phyloP scores from a whole-genome alignment of 2,113 vertebrate species.

The Ursus arctos region DNA sequence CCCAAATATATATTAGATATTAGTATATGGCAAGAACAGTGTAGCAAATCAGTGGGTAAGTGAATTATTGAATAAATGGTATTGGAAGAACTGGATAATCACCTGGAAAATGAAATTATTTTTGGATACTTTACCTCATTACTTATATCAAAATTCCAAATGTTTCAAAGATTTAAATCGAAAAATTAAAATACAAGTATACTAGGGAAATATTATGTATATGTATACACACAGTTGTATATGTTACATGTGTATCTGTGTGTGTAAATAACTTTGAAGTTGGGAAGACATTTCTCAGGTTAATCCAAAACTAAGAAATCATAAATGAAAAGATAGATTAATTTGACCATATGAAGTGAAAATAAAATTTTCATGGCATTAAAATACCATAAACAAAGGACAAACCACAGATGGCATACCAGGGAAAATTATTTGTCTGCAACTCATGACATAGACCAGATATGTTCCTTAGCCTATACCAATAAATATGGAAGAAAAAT shows the following conservation, averaged over 20 bases:
- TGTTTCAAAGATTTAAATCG: not conserved
- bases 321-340: not conserved
- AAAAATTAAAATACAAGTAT: not conserved
- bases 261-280: not conserved
- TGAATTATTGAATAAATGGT: not conserved
- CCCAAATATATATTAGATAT: not conserved
- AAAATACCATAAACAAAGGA: not conserved
- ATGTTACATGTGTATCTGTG: not conserved
- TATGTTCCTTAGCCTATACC: not conserved
- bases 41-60: not conserved
- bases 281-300: not conserved
- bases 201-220: not conserved
- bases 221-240: not conserved
- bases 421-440: not conserved
- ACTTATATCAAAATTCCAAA: not conserved
- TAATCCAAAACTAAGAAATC: conserved; percentile 34
- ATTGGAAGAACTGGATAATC: not conserved
- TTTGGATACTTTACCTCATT: not conserved
- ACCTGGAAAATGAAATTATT: not conserved
- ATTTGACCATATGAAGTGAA: not conserved
- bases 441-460: not conserved
- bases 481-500: not conserved
- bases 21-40: not conserved
- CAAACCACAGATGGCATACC: not conserved
- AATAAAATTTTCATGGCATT: not conserved